Base-by-base conservation (phyloP, 2,113 vertebrate genomes). In the Euleptes europaea region DNA sequence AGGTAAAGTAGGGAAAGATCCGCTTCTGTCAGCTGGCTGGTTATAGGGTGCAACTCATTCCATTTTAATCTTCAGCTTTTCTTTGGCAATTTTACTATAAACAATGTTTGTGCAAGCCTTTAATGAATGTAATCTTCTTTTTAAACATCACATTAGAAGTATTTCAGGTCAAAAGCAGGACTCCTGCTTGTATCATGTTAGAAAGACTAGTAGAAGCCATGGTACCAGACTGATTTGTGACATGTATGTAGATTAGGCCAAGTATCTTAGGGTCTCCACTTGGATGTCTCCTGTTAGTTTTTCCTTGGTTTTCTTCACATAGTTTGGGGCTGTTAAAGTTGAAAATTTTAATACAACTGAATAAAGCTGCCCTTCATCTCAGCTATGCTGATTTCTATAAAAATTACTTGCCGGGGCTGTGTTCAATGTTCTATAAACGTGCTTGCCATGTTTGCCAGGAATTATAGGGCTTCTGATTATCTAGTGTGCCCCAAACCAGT, bases 401-500 rank as follows among this genome's bases (percentile, higher is more conserved):
- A 49, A 76, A 33, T 44, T 63, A 2, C 44, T 21, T 77, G 4
- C 40, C 66, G 57, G 13, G 47, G n/a, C 44, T 65, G 42, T 49
- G n/a, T 69, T 70, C 47, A 70, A 3, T 54, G 26, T 51, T 77
- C 12, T 67, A 26, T n/a, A 77, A 76, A 23, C 1, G n/a, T 78
- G 35, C 49, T 67, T 44, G 28, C 44, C 35, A 70, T 40, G 40
- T 60, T 42, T 33, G 8, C 23, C 23, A 84, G 38, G 17, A 70
- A 1, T 31, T 0, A 0, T 47, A 13, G 3, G n/a, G 78, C 3
- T 70, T 23, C n/a, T 28, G 80, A 31, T 65, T 23, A 28, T n/a
- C 21, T 1, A 66, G 14, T 21, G 1, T 78, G 33, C 84, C 77
- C 44, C 60, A 87, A 77, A 47, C 35, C 33, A 14, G 0, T 2